phyloP scores from a whole-genome alignment of 53 echinoderm and acorn worm genomes.

The Stichopus horrens region DNA sequence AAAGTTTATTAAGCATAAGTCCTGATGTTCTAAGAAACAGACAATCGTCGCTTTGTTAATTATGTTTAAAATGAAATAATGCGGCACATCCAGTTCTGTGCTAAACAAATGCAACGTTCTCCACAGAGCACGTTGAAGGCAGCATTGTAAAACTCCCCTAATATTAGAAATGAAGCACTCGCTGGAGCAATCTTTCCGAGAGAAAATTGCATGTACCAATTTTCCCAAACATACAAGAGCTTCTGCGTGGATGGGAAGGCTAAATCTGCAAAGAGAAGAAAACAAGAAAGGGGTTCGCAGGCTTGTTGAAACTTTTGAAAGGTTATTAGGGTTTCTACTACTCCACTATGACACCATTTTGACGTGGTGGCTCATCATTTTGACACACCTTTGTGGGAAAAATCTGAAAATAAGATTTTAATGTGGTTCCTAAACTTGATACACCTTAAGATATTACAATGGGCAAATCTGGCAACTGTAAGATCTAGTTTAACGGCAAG shows the following conservation, averaged over 20 bases:
- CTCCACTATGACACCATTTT: too few relatives aligned
- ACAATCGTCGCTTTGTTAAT: too few relatives aligned
- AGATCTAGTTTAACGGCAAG: not conserved
- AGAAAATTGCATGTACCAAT: not conserved
- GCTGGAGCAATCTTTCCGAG: not conserved
- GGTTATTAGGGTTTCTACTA: too few relatives aligned
- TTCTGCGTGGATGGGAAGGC: not conserved
- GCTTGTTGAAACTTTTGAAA: too few relatives aligned
- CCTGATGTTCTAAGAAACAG: too few relatives aligned
- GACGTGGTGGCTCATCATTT: too few relatives aligned
- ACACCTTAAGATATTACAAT: not conserved
- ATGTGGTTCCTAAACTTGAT: not conserved
- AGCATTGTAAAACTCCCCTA: not conserved
- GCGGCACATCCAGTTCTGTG: not conserved
- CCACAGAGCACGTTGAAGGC: not conserved
- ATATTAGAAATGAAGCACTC: not conserved
- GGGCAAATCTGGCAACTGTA: not conserved
- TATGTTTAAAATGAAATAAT: not conserved
- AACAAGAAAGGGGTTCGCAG: not conserved
- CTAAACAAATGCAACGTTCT: not conserved
- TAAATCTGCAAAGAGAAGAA: not conserved
- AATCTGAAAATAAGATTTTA: not conserved
- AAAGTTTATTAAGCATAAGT: too few relatives aligned
- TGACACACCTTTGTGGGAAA: not conserved
- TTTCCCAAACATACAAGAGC: not conserved